Conservation (phyloP, 2,888 invertebrate species). For the Anticlea derivata region DNA sequence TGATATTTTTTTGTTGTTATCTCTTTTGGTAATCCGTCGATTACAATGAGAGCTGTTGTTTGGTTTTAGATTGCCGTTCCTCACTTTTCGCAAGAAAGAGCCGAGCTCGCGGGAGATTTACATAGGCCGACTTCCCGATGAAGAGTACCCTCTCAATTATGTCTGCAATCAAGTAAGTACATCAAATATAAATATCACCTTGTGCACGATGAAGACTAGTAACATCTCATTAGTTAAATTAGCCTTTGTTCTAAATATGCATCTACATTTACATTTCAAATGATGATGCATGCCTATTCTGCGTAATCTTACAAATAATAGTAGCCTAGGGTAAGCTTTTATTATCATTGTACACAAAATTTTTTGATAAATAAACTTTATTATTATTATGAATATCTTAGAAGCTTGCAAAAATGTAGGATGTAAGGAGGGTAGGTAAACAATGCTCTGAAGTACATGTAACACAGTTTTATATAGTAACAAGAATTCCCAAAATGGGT, state of each 20-base stretch:
- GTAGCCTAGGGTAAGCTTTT: too few relatives aligned
- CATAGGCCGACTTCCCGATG: conserved; percentile 89
- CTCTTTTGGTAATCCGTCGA: conserved; percentile 42
- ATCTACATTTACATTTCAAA: too few relatives aligned
- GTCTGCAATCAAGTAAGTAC: conserved; percentile 93
- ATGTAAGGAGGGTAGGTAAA: too few relatives aligned
- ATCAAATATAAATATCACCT: conserved; percentile 12
- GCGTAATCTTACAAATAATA: too few relatives aligned
- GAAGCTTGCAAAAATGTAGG: too few relatives aligned
- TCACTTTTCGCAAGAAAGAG: conserved; percentile 90
- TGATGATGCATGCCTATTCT: too few relatives aligned
- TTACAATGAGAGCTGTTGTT: conserved; percentile 31
- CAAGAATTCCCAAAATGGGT: too few relatives aligned
- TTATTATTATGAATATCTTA: too few relatives aligned
- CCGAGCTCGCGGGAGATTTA: conserved; percentile 90
- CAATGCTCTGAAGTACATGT: too few relatives aligned
- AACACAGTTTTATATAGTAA: too few relatives aligned
- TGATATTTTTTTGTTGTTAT: conserved; percentile 41
- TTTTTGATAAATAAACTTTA: too few relatives aligned
- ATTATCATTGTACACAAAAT: too few relatives aligned
- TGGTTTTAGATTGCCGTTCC: conserved; percentile 88
- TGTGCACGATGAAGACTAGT: not conserved
- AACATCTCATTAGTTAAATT: not conserved
- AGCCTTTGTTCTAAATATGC: conserved; percentile 10
- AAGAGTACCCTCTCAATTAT: conserved; percentile 96